Conservation (phyloP, 92 coral and sea anemone species). For the Porites lobata region DNA sequence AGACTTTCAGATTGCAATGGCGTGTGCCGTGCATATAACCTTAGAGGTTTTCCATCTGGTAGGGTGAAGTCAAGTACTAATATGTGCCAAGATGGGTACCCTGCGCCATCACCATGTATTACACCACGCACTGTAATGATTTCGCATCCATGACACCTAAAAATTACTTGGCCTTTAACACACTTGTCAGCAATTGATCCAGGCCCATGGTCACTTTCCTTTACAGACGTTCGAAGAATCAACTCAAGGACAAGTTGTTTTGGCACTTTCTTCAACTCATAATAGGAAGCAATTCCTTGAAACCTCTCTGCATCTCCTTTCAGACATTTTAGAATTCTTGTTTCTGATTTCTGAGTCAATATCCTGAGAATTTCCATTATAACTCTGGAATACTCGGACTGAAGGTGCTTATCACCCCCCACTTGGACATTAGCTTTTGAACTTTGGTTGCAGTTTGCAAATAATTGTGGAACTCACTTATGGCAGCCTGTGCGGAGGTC, state of each 20-base stretch:
- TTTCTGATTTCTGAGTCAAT: constrained; percentile 35
- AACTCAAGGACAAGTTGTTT: constrained; percentile 36
- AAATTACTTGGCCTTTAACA: constrained; percentile 31
- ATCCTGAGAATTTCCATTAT: constrained; percentile 16
- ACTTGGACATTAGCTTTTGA: constrained; percentile 6
- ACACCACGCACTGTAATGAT: constrained; percentile 13
- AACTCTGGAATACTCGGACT: constrained; percentile 7
- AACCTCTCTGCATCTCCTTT: constrained; percentile 3
- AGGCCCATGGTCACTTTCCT: constrained; percentile 13
- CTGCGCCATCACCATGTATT: constrained; percentile 45
- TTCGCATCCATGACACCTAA: constrained; percentile 18
- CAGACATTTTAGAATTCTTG: constrained; percentile 1
- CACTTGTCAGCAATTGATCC: constrained; percentile 32
- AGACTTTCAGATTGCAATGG: constrained; percentile 37
- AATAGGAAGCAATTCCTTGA: background rate
- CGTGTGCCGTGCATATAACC: constrained; percentile 4
- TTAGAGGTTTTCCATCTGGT: constrained; percentile 28
- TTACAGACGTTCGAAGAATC: constrained; percentile 41
- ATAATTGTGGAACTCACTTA: constrained; percentile 37
- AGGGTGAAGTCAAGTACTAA: constrained; percentile 36
- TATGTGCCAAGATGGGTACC: constrained; percentile 27
- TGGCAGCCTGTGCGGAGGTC: constrained; percentile 1
- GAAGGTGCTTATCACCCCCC: constrained; percentile 5
- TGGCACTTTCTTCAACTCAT: constrained; percentile 13
- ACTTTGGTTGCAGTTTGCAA: background rate